Evolutionary conservation across 2,113 vertebrate genomes (phyloP).

Genomic region (Vulpes vulpes): DNA sequence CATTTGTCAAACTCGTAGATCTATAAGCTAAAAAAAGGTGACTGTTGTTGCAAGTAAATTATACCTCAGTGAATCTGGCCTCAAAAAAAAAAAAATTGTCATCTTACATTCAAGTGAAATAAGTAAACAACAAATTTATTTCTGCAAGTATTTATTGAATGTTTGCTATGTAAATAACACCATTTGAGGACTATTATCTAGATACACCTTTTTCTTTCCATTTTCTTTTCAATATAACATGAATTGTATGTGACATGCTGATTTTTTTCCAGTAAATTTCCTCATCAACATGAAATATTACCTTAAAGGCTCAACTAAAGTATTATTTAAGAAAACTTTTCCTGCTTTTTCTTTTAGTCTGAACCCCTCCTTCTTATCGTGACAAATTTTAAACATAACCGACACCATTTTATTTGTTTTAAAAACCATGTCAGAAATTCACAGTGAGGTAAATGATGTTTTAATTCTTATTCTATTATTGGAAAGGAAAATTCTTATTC

Average conservation of each 20-base stretch:
- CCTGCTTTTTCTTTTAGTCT: neutral
- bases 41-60: neutral
- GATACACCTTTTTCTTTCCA: neutral
- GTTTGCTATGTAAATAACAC: neutral
- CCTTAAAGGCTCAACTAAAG: neutral
- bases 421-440: slow-evolving; percentile 25
- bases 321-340: neutral
- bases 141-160: neutral
- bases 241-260: neutral
- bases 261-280: neutral
- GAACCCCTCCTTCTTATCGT: neutral
- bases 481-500: neutral
- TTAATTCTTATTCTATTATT: neutral
- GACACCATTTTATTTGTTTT: neutral
- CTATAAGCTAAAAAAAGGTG: neutral
- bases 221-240: neutral
- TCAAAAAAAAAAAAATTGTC: neutral
- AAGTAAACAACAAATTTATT: neutral
- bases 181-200: neutral
- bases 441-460: neutral
- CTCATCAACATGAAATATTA: neutral
- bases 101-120: neutral
- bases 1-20: neutral
- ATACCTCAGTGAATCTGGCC: neutral
- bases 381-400: neutral